Evolutionary conservation across 2,113 vertebrate genomes (phyloP).

Genomic region (Leucopsar rothschildi): DNA sequence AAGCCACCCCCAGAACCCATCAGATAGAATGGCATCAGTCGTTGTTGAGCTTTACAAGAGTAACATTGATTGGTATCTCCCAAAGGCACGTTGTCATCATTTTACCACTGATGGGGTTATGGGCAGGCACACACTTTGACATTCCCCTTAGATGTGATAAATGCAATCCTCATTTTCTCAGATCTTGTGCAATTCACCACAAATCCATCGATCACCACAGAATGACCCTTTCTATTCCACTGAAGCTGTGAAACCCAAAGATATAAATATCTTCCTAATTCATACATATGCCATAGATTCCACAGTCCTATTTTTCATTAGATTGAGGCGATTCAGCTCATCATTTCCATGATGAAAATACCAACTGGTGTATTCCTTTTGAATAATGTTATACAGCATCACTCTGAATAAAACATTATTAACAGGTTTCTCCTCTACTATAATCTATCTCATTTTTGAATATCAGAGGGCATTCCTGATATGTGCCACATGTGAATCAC

Average conservation of each 20-base stretch:
- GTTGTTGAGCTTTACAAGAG: not conserved
- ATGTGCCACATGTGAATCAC: not conserved
- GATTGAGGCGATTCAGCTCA: not conserved
- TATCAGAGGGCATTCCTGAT: not conserved
- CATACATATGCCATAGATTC: not conserved
- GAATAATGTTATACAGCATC: not conserved
- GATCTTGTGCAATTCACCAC: not conserved
- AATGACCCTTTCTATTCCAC: not conserved
- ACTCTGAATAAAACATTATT: not conserved
- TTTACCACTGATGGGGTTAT: slow-evolving; percentile 37
- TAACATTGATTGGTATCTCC: slow-evolving; percentile 23
- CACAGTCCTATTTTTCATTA: not conserved
- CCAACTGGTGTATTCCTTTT: not conserved
- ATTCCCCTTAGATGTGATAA: slow-evolving; percentile 20
- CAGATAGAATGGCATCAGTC: not conserved
- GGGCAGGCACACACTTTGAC: not conserved
- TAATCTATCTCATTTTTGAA: not conserved
- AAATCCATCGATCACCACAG: not conserved
- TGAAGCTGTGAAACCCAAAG: not conserved
- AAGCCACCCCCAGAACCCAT: not conserved
- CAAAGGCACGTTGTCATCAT: slow-evolving; percentile 16
- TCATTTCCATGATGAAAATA: not conserved
- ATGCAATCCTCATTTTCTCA: slow-evolving; percentile 26
- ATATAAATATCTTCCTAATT: not conserved
- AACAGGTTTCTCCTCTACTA: not conserved